Evolutionary conservation across 2,888 invertebrate genomes (phyloP).

Genomic region (Syrista parreyssii): DNA sequence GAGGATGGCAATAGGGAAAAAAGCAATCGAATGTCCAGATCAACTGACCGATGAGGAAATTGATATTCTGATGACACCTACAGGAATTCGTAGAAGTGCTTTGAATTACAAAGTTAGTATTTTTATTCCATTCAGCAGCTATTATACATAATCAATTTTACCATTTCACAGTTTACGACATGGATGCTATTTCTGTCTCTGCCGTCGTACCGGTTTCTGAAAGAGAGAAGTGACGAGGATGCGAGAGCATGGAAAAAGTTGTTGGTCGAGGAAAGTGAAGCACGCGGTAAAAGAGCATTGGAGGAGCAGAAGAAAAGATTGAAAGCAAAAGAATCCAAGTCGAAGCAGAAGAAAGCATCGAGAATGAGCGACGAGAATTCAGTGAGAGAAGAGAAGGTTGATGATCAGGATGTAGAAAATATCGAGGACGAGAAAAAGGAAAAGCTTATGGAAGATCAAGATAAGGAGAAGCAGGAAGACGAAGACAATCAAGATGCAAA

Average conservation of each 20-base stretch:
- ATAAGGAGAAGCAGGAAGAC: conserved; percentile 4
- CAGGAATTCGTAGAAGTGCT: conserved; percentile 38
- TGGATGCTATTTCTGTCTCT: conserved; percentile 45
- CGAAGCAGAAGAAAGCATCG: conserved; percentile 9
- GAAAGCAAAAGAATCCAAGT: conserved; percentile 7
- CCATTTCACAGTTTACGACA: conserved; percentile 34
- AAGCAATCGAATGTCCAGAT: conserved; percentile 31
- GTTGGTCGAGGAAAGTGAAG: conserved; percentile 32
- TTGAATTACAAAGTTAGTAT: conserved; percentile 37
- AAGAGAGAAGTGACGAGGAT: conserved; percentile 30
- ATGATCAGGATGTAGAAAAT: not conserved
- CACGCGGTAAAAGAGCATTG: conserved; percentile 36
- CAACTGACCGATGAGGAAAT: conserved; percentile 37
- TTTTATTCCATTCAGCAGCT: not conserved
- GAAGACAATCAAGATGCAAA: not conserved
- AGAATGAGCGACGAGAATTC: not conserved
- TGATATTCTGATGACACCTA: conserved; percentile 35
- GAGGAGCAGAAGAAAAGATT: conserved; percentile 21
- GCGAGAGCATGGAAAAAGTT: conserved; percentile 38
- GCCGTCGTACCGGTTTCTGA: conserved; percentile 42
- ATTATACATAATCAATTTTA: not conserved
- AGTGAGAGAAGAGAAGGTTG: conserved; percentile 8
- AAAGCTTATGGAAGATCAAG: not conserved
- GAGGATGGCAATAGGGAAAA: conserved; percentile 27
- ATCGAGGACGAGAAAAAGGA: conserved; percentile 9